Evolutionary conservation across 1,140 invertebrate genomes (phyloP).

Genomic region (Tetragnatha versicolor): DNA sequence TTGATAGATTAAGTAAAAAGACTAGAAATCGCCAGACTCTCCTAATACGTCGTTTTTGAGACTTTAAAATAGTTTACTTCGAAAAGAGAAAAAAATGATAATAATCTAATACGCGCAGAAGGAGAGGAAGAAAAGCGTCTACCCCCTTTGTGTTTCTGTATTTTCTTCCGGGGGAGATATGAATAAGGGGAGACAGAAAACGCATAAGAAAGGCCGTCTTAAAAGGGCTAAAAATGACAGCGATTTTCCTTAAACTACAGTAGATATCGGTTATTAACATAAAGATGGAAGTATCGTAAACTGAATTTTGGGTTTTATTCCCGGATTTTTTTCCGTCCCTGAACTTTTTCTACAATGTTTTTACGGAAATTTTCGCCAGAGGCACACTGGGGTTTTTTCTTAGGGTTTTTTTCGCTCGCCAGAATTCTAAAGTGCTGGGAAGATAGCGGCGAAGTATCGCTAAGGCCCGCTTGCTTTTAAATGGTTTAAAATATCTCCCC

Average conservation of each 20-base stretch:
- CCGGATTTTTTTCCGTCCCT: background rate
- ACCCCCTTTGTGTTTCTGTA: slow-evolving; percentile 30
- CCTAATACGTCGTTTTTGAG: slow-evolving; percentile 25
- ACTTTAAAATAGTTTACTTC: slow-evolving; percentile 14
- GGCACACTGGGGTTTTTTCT: slow-evolving; percentile 21
- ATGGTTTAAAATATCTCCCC: slow-evolving; percentile 45
- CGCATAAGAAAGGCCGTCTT: slow-evolving; percentile 11
- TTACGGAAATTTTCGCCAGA: slow-evolving; percentile 38
- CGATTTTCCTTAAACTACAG: slow-evolving; percentile 41
- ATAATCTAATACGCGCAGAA: slow-evolving; percentile 6
- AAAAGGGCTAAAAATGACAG: slow-evolving; percentile 38
- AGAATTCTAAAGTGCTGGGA: slow-evolving; percentile 39
- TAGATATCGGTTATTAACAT: slow-evolving; percentile 52
- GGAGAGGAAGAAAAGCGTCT: background rate
- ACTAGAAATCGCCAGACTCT: slow-evolving; percentile 8
- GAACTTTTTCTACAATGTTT: slow-evolving; percentile 23
- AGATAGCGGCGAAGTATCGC: slow-evolving; percentile 43
- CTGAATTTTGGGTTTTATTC: slow-evolving; percentile 22
- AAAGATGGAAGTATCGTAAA: slow-evolving; percentile 26
- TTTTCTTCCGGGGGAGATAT: slow-evolving; percentile 24
- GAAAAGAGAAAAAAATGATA: slow-evolving; percentile 1
- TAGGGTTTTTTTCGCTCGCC: background rate
- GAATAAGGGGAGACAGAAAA: slow-evolving; percentile 34
- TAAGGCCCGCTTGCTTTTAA: slow-evolving; percentile 25
- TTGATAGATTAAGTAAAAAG: slow-evolving; percentile 38